A percentile compares a stretch with the other conserved stretches of the same genome.
phyloP scores from a whole-genome alignment of 1,140 invertebrate species.

The Hirudo medicinalis region DNA sequence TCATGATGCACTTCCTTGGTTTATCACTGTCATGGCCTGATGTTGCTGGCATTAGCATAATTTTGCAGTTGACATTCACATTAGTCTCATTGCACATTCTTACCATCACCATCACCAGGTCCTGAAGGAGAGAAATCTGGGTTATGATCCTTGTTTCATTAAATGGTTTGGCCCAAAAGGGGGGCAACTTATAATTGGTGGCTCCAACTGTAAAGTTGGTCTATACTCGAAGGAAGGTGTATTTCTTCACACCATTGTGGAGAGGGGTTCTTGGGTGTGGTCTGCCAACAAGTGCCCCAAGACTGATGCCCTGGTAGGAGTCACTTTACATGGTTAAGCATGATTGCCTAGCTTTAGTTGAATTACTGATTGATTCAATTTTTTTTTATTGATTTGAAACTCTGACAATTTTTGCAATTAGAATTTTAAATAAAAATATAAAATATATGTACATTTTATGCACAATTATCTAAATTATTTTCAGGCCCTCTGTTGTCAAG shows the following conservation, averaged over 20 bases:
- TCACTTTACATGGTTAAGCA: too few relatives aligned
- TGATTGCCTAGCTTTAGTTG: too few relatives aligned
- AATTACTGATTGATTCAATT: too few relatives aligned
- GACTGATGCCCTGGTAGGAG: slow-evolving; percentile 56
- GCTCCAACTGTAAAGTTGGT: slow-evolving; percentile 61
- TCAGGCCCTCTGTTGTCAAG: slow-evolving; percentile 79
- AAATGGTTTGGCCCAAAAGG: slow-evolving; percentile 57
- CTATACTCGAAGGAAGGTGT: slow-evolving; percentile 75
- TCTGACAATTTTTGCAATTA: too few relatives aligned
- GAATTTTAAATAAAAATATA: too few relatives aligned
- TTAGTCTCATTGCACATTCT: not conserved
- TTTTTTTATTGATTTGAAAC: too few relatives aligned
- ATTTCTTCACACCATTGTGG: slow-evolving; percentile 56
- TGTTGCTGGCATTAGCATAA: not conserved
- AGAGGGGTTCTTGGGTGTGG: slow-evolving; percentile 74
- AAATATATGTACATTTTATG: too few relatives aligned
- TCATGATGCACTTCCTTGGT: not conserved
- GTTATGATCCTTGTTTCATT: slow-evolving; percentile 67
- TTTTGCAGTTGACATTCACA: not conserved
- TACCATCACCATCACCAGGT: slow-evolving; percentile 32
- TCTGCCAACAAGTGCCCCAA: slow-evolving; percentile 60
- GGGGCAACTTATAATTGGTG: slow-evolving; percentile 70
- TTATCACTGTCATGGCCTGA: not conserved
- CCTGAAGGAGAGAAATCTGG: slow-evolving; percentile 61
- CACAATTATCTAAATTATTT: slow-evolving; percentile 4